Evolutionary conservation across 35 echinoderm and acorn worm genomes (phyloP).

Genomic region (Stichopus chloronotus): DNA sequence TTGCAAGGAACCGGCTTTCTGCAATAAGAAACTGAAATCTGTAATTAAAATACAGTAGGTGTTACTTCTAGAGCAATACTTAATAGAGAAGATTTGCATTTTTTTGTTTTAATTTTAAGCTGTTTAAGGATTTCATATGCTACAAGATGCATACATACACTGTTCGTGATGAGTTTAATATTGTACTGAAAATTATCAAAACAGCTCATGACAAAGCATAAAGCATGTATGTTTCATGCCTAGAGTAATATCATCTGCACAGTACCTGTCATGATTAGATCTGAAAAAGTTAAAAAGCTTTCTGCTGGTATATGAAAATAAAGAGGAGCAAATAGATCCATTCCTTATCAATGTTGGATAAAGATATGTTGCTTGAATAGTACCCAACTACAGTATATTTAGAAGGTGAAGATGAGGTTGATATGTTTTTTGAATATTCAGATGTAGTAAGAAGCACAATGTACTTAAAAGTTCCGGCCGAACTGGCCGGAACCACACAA

Average conservation of each 20-base stretch:
- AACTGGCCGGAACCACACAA: not conserved
- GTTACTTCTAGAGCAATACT: not conserved
- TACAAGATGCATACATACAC: not conserved
- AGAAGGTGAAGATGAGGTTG: not conserved
- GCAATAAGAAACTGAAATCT: not conserved
- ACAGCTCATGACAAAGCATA: not conserved
- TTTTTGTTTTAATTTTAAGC: not conserved
- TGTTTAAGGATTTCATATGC: not conserved
- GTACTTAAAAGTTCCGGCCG: not conserved
- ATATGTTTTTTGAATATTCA: not conserved
- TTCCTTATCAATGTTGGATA: not conserved
- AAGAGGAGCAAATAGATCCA: not conserved
- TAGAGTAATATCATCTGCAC: not conserved
- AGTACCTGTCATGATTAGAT: not conserved
- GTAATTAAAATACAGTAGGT: not conserved
- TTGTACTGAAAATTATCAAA: not conserved
- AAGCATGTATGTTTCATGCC: not conserved
- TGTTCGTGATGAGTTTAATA: not conserved
- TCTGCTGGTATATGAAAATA: not conserved
- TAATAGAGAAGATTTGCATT: not conserved
- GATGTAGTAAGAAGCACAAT: not conserved
- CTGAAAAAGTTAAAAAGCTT: not conserved
- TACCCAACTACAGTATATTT: not conserved
- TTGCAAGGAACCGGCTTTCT: no score
- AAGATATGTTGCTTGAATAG: not conserved